Conservation (phyloP, 2,797 vertebrate species). For the Momotus momota region DNA sequence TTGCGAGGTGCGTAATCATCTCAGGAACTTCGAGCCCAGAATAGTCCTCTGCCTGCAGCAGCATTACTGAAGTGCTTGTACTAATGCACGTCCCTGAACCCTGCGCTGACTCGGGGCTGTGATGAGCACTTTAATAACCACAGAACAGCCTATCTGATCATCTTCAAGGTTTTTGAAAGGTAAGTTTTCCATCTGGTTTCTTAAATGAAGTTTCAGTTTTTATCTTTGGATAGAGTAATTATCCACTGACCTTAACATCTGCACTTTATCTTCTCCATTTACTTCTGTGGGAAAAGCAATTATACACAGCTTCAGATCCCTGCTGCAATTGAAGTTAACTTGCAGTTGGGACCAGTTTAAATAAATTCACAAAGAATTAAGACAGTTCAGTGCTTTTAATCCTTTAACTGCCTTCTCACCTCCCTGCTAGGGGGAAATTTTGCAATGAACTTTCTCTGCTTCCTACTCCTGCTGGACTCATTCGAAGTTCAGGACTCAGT, state of each 20-base stretch:
- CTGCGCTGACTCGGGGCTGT: not conserved
- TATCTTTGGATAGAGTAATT: not conserved
- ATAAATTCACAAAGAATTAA: not conserved
- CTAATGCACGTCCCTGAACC: not conserved
- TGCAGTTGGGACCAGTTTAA: not conserved
- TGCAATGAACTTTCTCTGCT: not conserved
- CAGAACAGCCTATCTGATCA: not conserved
- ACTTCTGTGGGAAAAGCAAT: not conserved
- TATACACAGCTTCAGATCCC: not conserved
- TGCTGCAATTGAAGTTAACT: not conserved
- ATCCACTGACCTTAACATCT: not conserved
- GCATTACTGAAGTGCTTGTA: not conserved
- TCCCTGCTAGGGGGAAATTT: too few species aligned
- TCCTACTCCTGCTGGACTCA: not conserved
- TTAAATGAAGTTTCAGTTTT: not conserved
- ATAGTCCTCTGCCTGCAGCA: not conserved
- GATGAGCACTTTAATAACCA: not conserved
- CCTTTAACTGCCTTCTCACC: not conserved
- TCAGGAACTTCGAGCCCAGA: not conserved
- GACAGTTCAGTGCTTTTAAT: not conserved
- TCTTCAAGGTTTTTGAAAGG: not conserved
- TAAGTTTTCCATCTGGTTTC: not conserved
- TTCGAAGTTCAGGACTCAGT: not conserved
- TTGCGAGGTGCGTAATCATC: not conserved
- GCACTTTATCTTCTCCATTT: not conserved